Percentiles rank a stretch among this genome's conserved stretches.
These are phyloP conservation scores for Pheosia gnoma DNA, from an alignment of 2,888 invertebrate species.

Conservation along the genomic window DNA sequence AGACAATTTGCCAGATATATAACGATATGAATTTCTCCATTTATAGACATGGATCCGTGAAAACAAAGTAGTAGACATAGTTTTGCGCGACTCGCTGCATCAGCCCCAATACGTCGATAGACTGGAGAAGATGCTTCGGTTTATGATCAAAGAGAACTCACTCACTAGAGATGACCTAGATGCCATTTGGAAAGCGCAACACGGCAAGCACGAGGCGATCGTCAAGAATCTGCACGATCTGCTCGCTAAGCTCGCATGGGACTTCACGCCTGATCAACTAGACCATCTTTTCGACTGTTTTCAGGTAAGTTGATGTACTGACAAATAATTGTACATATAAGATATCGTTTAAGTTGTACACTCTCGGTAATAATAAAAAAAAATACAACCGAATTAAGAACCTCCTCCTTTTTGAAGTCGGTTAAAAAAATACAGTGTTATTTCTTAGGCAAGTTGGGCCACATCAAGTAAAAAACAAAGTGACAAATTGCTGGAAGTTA, in stretches of 20 bases:
- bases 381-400: too few species aligned
- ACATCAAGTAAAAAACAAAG: conserved; percentile 97
- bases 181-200: conserved; percentile 98
- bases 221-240: conserved; percentile 99
- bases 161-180: conserved; percentile 96
- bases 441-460: conserved; percentile 92
- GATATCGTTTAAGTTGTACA: not conserved
- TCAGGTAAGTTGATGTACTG: conserved; percentile 84
- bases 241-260: conserved; percentile 98
- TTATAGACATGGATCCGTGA: conserved; percentile 96
- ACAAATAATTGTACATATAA: not conserved
- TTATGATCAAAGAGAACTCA: conserved; percentile 97
- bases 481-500: conserved; percentile 97
- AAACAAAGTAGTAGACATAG: conserved; percentile 97
- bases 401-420: too few species aligned
- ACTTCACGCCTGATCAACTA: conserved; percentile 98
- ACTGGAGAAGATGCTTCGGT: conserved; percentile 97
- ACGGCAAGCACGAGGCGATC: conserved; percentile 98
- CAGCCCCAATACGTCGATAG: conserved; percentile 99
- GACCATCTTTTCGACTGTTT: conserved; percentile 99
- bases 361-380: not conserved
- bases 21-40: not conserved
- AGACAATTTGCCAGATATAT: not conserved
- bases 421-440: not conserved
- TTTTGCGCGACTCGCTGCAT: conserved; percentile 97